phyloP scores from a whole-genome alignment of 2,888 invertebrate species.

The Parelbella ahira region DNA sequence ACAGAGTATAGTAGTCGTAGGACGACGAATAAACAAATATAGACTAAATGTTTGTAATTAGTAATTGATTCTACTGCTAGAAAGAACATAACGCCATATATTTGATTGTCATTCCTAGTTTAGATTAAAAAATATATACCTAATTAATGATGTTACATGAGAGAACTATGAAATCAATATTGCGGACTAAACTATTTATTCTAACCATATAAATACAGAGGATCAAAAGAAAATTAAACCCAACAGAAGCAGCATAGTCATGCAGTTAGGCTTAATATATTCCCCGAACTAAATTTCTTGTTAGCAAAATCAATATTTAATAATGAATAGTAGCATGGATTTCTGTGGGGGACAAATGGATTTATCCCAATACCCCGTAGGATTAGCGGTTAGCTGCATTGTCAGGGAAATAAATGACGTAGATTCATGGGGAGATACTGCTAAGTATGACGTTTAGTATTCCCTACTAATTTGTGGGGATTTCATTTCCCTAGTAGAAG shows the following conservation, averaged over 20 bases:
- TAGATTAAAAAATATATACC: too few relatives aligned
- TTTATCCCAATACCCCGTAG: constrained; percentile 42
- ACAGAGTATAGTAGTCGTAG: not conserved
- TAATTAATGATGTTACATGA: too few relatives aligned
- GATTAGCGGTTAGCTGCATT: constrained; percentile 45
- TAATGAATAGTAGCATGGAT: constrained; percentile 29
- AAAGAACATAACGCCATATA: too few relatives aligned
- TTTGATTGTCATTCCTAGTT: too few relatives aligned
- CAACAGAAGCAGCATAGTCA: too few relatives aligned
- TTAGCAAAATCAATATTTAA: constrained; percentile 25
- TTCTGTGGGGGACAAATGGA: constrained; percentile 34
- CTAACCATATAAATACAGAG: too few relatives aligned
- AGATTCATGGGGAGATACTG: constrained; percentile 50
- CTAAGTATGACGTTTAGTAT: constrained; percentile 45
- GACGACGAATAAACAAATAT: constrained; percentile 6
- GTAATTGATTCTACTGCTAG: too few relatives aligned
- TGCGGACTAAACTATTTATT: too few relatives aligned
- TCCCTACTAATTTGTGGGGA: constrained; percentile 42
- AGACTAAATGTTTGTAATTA: too few relatives aligned
- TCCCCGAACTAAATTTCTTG: constrained; percentile 9
- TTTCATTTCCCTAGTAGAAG: constrained; percentile 29
- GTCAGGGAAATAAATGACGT: constrained; percentile 29
- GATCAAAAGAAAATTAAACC: too few relatives aligned
- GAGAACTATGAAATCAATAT: too few relatives aligned
- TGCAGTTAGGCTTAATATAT: too few relatives aligned